Evolutionary conservation across 2,888 invertebrate genomes (phyloP), one percentile per base, ranked within the genome.

Genomic region (Nycteola revayana): DNA sequence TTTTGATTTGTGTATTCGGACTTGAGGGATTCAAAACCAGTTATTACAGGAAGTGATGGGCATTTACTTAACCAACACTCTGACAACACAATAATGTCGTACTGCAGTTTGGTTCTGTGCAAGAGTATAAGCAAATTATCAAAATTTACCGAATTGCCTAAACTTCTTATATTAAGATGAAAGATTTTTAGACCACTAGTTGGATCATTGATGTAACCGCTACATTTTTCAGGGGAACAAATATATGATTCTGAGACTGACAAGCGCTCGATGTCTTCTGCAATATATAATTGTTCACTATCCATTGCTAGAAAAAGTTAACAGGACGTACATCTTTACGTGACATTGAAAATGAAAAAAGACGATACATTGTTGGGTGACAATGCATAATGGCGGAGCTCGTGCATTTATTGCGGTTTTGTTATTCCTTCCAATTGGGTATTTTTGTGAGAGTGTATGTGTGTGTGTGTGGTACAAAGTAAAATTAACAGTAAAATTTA

Each of bases 1-100:
- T 35, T 35, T 24, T 35, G 25, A 22, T 35, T 35, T 4, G 29
- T 25, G 21, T 25, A 25, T 9, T 29, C 29, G 9, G 35, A 28
- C 21, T 1, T 14, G 11, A 18, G 21, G 5, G 35, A 29, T 22
- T 24, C 25, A 25, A 29, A 34, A 7, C 34, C 34, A 9, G n/a
- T 1, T 20, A 34, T 28, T 0, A n/a, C n/a, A 10, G 33, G 33
- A 10, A 28, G 27, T 7, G 8, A 26, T 11, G 32, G 26, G 20
- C 26, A 26, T 26, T 32, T 32, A 9, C 9, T 21, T 22, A 32
- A 9, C 32, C 32, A 32, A 23, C 32, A 33, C 9, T 33, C 27
- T n/a, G 27, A 26, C n/a, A 33, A 23, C 3, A 23, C 32, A 23
- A 33, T 27, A 9, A 26, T 21, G 21, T 32, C 25, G 9, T 10